Conservation (phyloP, 2,113 vertebrate genomes). For the Sturnira hondurensis region DNA sequence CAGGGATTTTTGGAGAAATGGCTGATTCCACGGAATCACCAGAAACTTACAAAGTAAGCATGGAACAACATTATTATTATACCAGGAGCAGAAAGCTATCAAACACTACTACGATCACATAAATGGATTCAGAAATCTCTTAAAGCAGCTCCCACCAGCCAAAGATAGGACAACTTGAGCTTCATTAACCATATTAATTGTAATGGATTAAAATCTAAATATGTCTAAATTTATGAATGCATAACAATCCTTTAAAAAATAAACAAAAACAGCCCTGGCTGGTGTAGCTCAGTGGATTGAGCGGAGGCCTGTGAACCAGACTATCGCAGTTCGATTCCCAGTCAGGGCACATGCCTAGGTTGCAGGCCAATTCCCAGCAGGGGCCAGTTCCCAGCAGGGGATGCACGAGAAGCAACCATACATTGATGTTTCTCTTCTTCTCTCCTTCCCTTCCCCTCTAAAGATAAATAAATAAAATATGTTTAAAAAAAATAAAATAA, state of each 20-base stretch:
- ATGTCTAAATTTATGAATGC: background rate
- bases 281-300: no score
- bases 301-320: no score
- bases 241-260: background rate
- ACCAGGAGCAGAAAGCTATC: background rate
- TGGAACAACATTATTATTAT: background rate
- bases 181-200: background rate
- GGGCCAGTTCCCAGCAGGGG: no score
- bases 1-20: background rate
- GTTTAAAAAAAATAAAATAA: no score
- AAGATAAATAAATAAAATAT: no score
- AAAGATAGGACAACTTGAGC: background rate
- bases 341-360: no score
- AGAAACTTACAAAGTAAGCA: slow-evolving; percentile 2
- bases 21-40: background rate
- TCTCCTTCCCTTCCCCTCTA: no score
- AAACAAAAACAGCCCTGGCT: no score
- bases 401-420: no score
- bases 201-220: slow-evolving; percentile 13
- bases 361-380: no score
- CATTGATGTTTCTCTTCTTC: no score
- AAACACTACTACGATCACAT: background rate
- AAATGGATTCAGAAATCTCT: background rate
- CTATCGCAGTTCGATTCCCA: no score
- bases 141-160: background rate